These are phyloP conservation scores for Taphrorychus bicolor DNA, from an alignment of 2,888 invertebrate species.

Conservation along the genomic window DNA sequence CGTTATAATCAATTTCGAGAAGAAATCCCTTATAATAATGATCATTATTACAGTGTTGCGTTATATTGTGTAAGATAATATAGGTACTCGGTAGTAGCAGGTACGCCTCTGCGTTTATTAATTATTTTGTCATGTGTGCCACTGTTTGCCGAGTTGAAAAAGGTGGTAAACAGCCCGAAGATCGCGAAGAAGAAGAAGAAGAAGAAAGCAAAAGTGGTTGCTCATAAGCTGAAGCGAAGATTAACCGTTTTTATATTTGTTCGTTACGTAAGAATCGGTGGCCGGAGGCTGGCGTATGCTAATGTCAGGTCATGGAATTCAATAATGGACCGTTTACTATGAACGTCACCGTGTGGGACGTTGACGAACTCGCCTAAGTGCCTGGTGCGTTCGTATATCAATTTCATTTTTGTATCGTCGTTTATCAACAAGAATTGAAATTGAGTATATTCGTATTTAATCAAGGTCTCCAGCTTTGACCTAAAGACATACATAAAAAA, in stretches of 20 bases:
- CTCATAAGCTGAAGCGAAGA: conserved; percentile 24
- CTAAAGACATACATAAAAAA: too few species aligned
- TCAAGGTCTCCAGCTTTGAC: too few species aligned
- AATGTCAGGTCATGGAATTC: conserved; percentile 34
- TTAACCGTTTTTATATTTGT: conserved; percentile 20
- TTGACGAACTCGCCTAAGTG: neutral
- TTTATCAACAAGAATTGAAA: too few species aligned
- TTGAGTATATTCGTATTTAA: too few species aligned
- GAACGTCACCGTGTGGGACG: neutral
- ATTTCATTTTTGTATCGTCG: too few species aligned
- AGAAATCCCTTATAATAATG: too few species aligned
- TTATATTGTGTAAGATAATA: too few species aligned
- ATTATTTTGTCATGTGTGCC: conserved; percentile 1
- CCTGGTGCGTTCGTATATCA: too few species aligned
- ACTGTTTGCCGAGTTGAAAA: neutral
- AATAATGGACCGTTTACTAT: conserved; percentile 10
- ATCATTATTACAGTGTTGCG: too few species aligned
- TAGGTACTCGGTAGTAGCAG: too few species aligned
- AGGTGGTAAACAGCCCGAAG: too few species aligned
- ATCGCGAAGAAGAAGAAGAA: conserved; percentile 9
- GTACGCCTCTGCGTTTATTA: neutral
- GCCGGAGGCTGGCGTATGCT: conserved; percentile 29
- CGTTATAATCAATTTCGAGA: too few species aligned
- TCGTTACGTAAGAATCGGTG: conserved; percentile 26
- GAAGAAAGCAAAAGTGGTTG: conserved; percentile 36